Percentiles rank a stretch among this genome's conserved stretches.
Conservation (phyloP, 2,888 invertebrate genomes). For the Biston betularia region DNA sequence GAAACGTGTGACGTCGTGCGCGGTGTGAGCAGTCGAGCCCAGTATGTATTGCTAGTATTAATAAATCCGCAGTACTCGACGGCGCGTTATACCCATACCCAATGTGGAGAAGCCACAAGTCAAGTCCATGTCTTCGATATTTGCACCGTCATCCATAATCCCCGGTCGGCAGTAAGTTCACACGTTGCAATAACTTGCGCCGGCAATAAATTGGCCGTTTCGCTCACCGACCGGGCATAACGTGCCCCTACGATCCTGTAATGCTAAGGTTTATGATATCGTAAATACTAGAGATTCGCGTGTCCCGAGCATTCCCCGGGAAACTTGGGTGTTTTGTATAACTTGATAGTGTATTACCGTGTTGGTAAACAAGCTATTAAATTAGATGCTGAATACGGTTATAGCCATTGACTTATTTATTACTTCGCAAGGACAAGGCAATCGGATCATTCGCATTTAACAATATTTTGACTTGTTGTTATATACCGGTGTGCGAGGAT, state of each 20-base stretch:
- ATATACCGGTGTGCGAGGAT: too few relatives aligned
- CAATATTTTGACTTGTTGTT: neutral
- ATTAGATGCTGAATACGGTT: neutral
- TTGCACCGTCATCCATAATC: slow-evolving; percentile 17
- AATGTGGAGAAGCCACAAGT: slow-evolving; percentile 10
- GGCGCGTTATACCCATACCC: neutral
- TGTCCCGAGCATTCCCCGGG: slow-evolving; percentile 9
- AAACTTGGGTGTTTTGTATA: slow-evolving; percentile 4
- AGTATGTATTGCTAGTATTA: too few relatives aligned
- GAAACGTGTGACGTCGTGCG: too few relatives aligned
- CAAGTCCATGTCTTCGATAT: slow-evolving; percentile 12
- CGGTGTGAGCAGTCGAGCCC: too few relatives aligned
- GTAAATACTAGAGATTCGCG: slow-evolving; percentile 36
- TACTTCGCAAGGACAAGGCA: neutral
- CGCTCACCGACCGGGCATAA: slow-evolving; percentile 18
- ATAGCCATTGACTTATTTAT: neutral
- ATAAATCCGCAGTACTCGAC: neutral
- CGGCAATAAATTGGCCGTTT: slow-evolving; percentile 29
- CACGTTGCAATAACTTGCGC: slow-evolving; percentile 24
- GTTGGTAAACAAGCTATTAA: slow-evolving; percentile 5
- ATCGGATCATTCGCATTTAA: too few relatives aligned
- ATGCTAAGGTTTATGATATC: slow-evolving; percentile 39
- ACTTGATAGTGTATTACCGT: slow-evolving; percentile 15
- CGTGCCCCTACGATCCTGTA: slow-evolving; percentile 26
- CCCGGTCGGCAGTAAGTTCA: slow-evolving; percentile 27